Percentiles rank a stretch among this genome's conserved stretches.
These are phyloP conservation scores for Tragelaphus strepsiceros DNA, from an alignment of 2,113 vertebrate species.

Conservation along the genomic window DNA sequence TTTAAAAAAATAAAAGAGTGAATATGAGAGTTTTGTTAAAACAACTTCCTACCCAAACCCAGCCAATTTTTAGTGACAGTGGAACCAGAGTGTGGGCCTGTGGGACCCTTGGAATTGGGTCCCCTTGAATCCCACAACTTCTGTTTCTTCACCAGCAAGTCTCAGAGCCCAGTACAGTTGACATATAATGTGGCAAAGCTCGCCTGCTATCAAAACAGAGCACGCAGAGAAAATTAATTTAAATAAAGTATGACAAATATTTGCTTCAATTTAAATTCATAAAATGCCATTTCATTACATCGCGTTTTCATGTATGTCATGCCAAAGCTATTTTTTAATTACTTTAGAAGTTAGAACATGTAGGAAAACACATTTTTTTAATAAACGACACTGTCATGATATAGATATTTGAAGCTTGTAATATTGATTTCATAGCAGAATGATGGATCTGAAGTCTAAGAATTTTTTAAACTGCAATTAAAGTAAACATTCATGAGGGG, in stretches of 20 bases:
- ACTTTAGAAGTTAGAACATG: constrained; percentile 28
- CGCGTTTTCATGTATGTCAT: constrained; percentile 55
- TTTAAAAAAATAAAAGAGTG: not conserved
- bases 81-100: not conserved
- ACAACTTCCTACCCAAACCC: not conserved
- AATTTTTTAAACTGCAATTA: constrained; percentile 25
- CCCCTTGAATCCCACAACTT: not conserved
- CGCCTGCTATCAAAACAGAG: not conserved
- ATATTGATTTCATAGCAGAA: constrained; percentile 16
- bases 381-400: constrained; percentile 2
- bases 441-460: constrained; percentile 16
- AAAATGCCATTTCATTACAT: constrained; percentile 51
- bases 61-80: not conserved
- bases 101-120: not conserved
- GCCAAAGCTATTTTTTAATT: constrained; percentile 18
- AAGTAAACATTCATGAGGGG: not conserved
- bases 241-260: constrained; percentile 58
- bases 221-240: constrained; percentile 47
- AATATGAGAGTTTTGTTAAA: not conserved
- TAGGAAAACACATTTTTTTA: constrained; percentile 36
- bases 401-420: constrained; percentile 8
- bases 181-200: not conserved
- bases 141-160: not conserved
- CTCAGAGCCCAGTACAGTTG: not conserved
- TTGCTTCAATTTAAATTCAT: constrained; percentile 58